These are phyloP conservation scores for Camptogramma bilineatum DNA, from an alignment of 2,888 invertebrate species.

Conservation along the genomic window DNA sequence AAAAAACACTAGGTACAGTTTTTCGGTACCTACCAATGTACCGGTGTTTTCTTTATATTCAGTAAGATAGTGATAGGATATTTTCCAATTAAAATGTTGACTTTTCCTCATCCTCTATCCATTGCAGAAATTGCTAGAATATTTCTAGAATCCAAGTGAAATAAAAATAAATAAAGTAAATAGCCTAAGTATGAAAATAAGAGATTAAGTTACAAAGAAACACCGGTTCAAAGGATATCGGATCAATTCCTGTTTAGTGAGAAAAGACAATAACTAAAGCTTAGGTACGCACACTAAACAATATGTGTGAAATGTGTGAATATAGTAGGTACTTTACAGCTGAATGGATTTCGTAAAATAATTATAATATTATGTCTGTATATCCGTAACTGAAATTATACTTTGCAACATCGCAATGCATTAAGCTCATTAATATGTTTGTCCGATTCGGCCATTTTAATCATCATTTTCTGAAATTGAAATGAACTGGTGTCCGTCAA, in stretches of 20 bases:
- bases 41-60: too few relatives aligned
- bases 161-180: too few relatives aligned
- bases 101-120: too few relatives aligned
- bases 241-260: neutral
- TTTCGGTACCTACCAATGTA: too few relatives aligned
- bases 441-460: constrained; percentile 1
- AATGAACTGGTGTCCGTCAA: neutral
- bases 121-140: too few relatives aligned
- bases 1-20: too few relatives aligned
- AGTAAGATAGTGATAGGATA: too few relatives aligned
- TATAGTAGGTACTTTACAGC: too few relatives aligned
- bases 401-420: constrained; percentile 6
- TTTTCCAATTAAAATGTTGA: too few relatives aligned
- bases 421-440: constrained; percentile 18
- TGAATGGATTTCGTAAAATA: neutral
- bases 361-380: neutral
- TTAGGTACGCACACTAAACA: too few relatives aligned
- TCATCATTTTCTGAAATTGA: constrained; percentile 11
- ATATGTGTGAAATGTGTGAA: too few relatives aligned
- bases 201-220: neutral
- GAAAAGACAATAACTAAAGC: neutral
- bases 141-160: neutral
- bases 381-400: neutral
- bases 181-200: neutral
- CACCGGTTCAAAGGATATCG: neutral